Conservation (phyloP, 2,888 invertebrate species). For the Diaphora mendica region DNA sequence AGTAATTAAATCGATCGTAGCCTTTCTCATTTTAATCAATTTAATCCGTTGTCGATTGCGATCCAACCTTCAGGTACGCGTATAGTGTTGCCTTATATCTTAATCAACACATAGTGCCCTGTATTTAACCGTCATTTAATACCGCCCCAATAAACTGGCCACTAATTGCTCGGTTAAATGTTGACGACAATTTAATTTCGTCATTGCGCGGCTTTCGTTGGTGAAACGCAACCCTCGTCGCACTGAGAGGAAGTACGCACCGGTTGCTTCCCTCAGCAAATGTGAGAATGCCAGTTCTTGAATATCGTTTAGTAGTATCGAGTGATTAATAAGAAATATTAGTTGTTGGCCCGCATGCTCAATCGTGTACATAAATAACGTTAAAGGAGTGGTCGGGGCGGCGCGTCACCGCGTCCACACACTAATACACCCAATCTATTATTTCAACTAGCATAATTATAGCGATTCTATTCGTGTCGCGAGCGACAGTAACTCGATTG, state of each 20-base stretch:
- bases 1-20: slow-evolving; percentile 51
- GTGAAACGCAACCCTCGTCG: slow-evolving; percentile 54
- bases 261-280: slow-evolving; percentile 64
- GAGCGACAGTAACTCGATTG: slow-evolving; percentile 70
- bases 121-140: slow-evolving; percentile 60
- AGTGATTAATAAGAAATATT: slow-evolving; percentile 68
- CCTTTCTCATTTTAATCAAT: slow-evolving; percentile 67
- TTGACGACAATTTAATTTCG: slow-evolving; percentile 70
- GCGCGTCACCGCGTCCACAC: slow-evolving; percentile 27
- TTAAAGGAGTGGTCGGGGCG: slow-evolving; percentile 49
- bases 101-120: slow-evolving; percentile 54
- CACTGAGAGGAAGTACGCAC: slow-evolving; percentile 65
- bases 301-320: slow-evolving; percentile 61
- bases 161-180: slow-evolving; percentile 65
- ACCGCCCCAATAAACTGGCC: slow-evolving; percentile 63
- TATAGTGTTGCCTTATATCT: slow-evolving; percentile 66
- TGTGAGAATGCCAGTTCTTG: slow-evolving; percentile 44
- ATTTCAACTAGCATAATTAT: slow-evolving; percentile 56
- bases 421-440: slow-evolving; percentile 49
- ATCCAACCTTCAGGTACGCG: slow-evolving; percentile 59
- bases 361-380: slow-evolving; percentile 68
- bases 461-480: slow-evolving; percentile 62
- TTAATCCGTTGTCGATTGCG: slow-evolving; percentile 51
- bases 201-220: slow-evolving; percentile 46
- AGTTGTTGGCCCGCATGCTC: slow-evolving; percentile 67